A percentile compares a stretch with the other conserved stretches of the same genome.
phyloP scores from a whole-genome alignment of 2,888 invertebrate genomes.

The Pardosa pseudoannulata region DNA sequence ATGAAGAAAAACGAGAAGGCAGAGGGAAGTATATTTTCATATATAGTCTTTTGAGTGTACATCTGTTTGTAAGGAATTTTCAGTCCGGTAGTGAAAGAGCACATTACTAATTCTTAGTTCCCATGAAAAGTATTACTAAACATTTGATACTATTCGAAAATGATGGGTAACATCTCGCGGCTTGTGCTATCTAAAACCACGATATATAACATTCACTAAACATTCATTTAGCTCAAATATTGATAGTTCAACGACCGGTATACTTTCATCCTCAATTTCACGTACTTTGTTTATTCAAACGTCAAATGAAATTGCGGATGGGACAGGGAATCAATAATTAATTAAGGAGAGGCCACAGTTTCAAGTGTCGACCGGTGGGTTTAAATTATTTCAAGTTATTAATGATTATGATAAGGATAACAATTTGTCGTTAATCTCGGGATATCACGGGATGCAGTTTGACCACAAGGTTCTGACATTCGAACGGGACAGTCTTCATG shows the following conservation, averaged over 20 bases:
- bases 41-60: no score
- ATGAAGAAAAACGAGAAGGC: no score
- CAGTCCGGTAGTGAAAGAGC: no score
- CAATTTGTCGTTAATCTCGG: slow-evolving; percentile 52
- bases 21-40: no score
- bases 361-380: slow-evolving; percentile 22
- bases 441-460: slow-evolving; percentile 22
- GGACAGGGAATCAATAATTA: slow-evolving; percentile 40
- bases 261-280: slow-evolving; percentile 4
- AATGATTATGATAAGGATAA: slow-evolving; percentile 61
- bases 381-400: slow-evolving; percentile 49
- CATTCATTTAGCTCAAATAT: background rate
- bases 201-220: background rate
- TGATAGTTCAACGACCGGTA: background rate
- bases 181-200: no score
- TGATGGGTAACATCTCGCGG: no score
- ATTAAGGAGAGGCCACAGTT: slow-evolving; percentile 46
- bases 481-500: slow-evolving; percentile 26
- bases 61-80: no score
- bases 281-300: slow-evolving; percentile 37
- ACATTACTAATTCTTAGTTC: no score
- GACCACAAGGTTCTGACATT: slow-evolving; percentile 51
- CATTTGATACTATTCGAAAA: no score
- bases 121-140: no score
- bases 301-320: background rate